Base-by-base conservation (phyloP, 2,888 invertebrate genomes). In the Melolontha melolontha region DNA sequence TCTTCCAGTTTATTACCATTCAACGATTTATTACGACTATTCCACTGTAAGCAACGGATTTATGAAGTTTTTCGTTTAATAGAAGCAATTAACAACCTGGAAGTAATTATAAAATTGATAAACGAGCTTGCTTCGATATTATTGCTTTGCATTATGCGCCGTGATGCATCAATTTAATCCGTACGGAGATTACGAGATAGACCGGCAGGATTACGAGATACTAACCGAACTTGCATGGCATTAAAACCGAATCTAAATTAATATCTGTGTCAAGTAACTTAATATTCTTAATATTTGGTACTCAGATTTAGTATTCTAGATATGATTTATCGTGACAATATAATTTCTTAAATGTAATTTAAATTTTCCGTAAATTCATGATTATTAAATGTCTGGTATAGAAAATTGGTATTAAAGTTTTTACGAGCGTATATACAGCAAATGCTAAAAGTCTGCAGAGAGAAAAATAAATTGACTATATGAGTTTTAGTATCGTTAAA, bases 51-150 rank as follows among this genome's bases (percentile, higher is more conserved):
- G 14, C 12, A 14, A n/a, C 44, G 44, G 44, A 14, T 42, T 6
- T 22, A 41, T 16, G 55, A 54, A 14, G 52, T 34, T 17, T 52
- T 54, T 34, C 17, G 12, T 8, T 54, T 47, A 59, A 47, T 29
- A 59, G 14, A 16, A 44, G 17, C 59, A 29, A 44, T 59, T 44
- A 59, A 59, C 41, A 59, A 47, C 44, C 29, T 16, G 44, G 59
- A 12, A 5, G 59, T 59, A 29, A 47, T 59, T 59, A 22, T 44
- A 59, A 59, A 44, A 12, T 59, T 34, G 59, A 44, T 47, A 47
- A 47, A 27, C 57, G 44, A 44, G 11, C 16, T n/a, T 29, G 59
- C 14, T 47, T 34, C 22, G 8, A 55, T 55, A 55, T 40, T 54
- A 40, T 40, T 17, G 41, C 40, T 5, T 22, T 16, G 51, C 11